Evolutionary conservation across 1,140 invertebrate species (phyloP), one percentile per base, ranked within the genome.

Genomic region (Diorhabda carinulata): DNA sequence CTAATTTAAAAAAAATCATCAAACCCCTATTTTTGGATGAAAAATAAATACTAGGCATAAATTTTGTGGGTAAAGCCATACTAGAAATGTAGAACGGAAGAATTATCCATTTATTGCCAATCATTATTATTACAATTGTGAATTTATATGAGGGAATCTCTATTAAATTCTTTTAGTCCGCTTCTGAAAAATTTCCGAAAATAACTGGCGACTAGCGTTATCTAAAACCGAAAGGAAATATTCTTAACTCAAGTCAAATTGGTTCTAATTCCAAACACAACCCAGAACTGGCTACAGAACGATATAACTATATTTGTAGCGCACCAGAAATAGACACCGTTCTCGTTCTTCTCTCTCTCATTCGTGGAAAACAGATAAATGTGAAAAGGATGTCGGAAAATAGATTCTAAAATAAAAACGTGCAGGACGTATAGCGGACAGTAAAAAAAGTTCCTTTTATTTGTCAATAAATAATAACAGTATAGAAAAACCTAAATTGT

Each of bases 271-370:
- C 63, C 63, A 56, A 64, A 64, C 63, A 64, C 41, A 56, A 45
- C 63, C 63, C 63, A 57, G 45, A 64, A 64, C 43, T 45, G 40
- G 61, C 61, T 63, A n/a, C 42, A 10, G 44, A 63, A 44, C 47
- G 47, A 52, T 64, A 56, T 64, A 64, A 64, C 63, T 64, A 64
- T 64, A 64, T 64, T 64, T 64, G 63, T 64, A 43, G 44, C 25
- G 44, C 47, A 25, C 41, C 45, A 44, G 25, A 64, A 64, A 64
- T 64, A 64, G 63, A 64, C 63, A 25, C 44, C 44, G 10, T 25
- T 25, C 45, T 56, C 47, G 6, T 52, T 52, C 47, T 52, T n/a
- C 6, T 52, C 47, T 52, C 6, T 52, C 47, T 52, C 47, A 52
- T 52, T 52, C 10, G 63, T 62, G 63, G 40, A 64, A 64, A 64